Conservation (phyloP, 2,113 vertebrate species). For the Psilopogon haemacephalus region DNA sequence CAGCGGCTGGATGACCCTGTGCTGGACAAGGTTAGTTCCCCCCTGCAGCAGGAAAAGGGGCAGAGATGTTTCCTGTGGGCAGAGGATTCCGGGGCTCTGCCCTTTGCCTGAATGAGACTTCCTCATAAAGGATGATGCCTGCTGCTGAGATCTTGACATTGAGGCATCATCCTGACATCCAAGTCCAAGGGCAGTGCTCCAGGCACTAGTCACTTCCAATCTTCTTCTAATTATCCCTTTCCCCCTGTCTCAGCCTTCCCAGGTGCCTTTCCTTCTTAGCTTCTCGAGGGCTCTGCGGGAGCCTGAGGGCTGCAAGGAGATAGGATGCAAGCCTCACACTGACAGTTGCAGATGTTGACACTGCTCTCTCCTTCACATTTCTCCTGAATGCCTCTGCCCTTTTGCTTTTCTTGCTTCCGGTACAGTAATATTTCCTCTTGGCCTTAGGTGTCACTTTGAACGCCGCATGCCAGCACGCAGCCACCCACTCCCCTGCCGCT, state of each 20-base stretch:
- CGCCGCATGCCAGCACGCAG: not conserved
- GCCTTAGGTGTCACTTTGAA: not conserved
- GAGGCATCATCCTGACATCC: not conserved
- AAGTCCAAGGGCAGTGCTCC: not conserved
- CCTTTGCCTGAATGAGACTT: not conserved
- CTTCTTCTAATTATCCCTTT: conserved; percentile 27
- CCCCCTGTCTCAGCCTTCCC: conserved; percentile 25
- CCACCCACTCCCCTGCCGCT: not conserved
- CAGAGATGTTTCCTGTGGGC: not conserved
- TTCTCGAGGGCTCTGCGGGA: conserved; percentile 43
- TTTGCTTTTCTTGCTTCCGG: conserved; percentile 4
- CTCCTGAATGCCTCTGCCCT: not conserved
- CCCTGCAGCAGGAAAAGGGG: not conserved
- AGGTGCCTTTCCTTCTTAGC: conserved; percentile 41
- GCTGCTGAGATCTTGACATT: not conserved
- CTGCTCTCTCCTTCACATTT: not conserved
- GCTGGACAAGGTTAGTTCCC: conserved; percentile 84
- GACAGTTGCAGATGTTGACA: not conserved
- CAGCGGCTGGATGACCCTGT: conserved; percentile 87
- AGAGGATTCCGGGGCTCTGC: not conserved
- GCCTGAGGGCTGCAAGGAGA: not conserved
- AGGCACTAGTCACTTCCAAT: conserved; percentile 6
- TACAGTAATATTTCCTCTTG: not conserved
- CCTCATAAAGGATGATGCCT: not conserved
- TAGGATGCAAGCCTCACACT: not conserved